Percentiles rank a stretch among this genome's conserved stretches.
Evolutionary conservation across 2,797 vertebrate species (phyloP).

Genomic region (Ceryle rudis): DNA sequence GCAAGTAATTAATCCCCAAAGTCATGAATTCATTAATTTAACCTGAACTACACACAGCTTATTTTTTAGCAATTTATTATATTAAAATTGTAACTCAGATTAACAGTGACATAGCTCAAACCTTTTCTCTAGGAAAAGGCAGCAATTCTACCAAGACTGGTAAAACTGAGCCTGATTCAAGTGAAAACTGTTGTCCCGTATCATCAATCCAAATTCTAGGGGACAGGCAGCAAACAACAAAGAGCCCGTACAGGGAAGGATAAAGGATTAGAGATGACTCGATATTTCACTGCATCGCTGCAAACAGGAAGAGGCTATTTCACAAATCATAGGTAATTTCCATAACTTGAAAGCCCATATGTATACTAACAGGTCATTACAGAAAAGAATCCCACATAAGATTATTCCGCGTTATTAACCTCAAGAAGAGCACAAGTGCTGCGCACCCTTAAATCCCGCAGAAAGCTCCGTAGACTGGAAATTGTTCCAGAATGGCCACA

Average conservation of each 20-base stretch:
- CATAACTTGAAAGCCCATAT: neutral
- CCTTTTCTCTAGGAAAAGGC: neutral
- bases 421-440: neutral
- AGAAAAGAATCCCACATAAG: neutral
- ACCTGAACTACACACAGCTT: neutral
- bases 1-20: neutral
- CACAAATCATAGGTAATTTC: constrained; percentile 16
- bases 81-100: neutral
- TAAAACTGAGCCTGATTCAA: neutral
- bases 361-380: neutral
- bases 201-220: neutral
- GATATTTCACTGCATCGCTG: neutral
- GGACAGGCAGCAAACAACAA: neutral
- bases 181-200: neutral
- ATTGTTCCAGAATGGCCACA: neutral
- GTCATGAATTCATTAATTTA: neutral
- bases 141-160: neutral
- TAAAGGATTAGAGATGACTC: constrained; percentile 1
- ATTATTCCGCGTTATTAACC: neutral
- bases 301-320: constrained; percentile 49
- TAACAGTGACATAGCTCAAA: neutral
- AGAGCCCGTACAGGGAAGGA: neutral
- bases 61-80: neutral
- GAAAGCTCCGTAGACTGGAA: neutral
- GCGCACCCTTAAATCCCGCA: neutral